Evolutionary conservation across 2,888 invertebrate species (phyloP).

Genomic region (Scaptomyza parva): DNA sequence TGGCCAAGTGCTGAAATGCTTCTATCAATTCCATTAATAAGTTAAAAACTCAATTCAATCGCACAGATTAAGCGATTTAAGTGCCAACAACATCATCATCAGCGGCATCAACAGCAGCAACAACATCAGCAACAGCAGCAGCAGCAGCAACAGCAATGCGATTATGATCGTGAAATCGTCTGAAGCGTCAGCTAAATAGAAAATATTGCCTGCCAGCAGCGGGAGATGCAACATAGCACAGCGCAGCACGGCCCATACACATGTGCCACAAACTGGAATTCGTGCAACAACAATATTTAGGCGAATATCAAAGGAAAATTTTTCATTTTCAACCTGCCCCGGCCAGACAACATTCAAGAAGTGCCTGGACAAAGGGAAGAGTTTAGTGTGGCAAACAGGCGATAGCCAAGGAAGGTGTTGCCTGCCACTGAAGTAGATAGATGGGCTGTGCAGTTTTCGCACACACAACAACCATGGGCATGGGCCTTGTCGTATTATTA

Average conservation of each 20-base stretch:
- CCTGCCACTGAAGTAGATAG: conserved; percentile 74
- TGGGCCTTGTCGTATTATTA: conserved; percentile 66
- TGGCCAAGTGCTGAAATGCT: conserved; percentile 15
- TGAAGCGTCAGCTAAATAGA: conserved; percentile 71
- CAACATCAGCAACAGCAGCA: conserved; percentile 53
- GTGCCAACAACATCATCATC: conserved; percentile 61
- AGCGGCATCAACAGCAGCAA: conserved; percentile 35
- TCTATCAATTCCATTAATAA: conserved; percentile 49
- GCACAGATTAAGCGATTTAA: conserved; percentile 53
- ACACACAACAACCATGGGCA: neutral
- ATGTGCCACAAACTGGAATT: conserved; percentile 44
- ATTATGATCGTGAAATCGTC: conserved; percentile 71
- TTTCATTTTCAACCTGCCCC: conserved; percentile 62
- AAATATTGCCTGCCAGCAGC: conserved; percentile 56
- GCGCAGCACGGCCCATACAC: neutral
- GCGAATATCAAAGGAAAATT: conserved; percentile 75
- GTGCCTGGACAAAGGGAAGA: conserved; percentile 18
- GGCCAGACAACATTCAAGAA: conserved; percentile 30
- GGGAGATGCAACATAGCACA: conserved; percentile 9
- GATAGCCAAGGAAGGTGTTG: conserved; percentile 69
- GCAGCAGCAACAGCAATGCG: conserved; percentile 48
- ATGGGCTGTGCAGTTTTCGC: conserved; percentile 44
- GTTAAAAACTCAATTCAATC: conserved; percentile 51
- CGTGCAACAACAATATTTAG: conserved; percentile 29
- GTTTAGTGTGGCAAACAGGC: conserved; percentile 27